These are phyloP conservation scores for Epistrophella euchroma DNA, from an alignment of 2,888 invertebrate species.

Conservation along the genomic window DNA sequence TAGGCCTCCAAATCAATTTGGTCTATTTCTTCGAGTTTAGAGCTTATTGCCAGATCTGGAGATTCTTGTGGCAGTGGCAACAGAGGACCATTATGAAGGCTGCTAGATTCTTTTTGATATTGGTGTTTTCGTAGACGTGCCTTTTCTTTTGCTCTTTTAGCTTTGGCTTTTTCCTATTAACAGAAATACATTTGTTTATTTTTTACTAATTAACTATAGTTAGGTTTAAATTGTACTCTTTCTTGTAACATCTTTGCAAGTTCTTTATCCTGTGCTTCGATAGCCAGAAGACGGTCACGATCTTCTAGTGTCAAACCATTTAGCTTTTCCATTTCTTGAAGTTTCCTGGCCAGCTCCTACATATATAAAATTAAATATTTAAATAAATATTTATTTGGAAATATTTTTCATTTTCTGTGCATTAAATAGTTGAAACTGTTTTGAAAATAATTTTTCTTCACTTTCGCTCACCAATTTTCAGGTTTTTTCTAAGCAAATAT, in stretches of 20 bases:
- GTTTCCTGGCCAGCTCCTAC: constrained; percentile 89
- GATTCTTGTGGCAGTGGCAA: constrained; percentile 81
- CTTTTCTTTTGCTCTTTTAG: constrained; percentile 88
- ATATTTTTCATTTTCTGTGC: no score
- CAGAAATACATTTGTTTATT: not conserved
- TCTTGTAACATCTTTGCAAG: constrained; percentile 91
- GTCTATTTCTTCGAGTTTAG: constrained; percentile 73
- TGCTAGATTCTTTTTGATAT: constrained; percentile 79
- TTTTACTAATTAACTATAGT: not conserved
- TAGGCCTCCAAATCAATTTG: constrained; percentile 83
- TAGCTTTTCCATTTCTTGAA: constrained; percentile 91
- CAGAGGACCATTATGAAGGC: constrained; percentile 82
- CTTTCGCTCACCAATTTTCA: no score
- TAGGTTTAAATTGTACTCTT: constrained; percentile 80
- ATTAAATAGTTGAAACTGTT: no score
- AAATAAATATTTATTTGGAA: not conserved
- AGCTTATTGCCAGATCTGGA: constrained; percentile 69
- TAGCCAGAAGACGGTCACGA: constrained; percentile 88
- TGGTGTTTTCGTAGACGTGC: constrained; percentile 87
- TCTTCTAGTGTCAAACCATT: constrained; percentile 85
- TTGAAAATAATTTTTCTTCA: no score
- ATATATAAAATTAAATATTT: constrained; percentile 36
- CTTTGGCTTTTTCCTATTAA: constrained; percentile 88
- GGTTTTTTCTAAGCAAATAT: no score
- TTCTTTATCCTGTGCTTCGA: constrained; percentile 92